phyloP scores from a whole-genome alignment of 2,797 vertebrate genomes.

The Denticeps clupeoides region DNA sequence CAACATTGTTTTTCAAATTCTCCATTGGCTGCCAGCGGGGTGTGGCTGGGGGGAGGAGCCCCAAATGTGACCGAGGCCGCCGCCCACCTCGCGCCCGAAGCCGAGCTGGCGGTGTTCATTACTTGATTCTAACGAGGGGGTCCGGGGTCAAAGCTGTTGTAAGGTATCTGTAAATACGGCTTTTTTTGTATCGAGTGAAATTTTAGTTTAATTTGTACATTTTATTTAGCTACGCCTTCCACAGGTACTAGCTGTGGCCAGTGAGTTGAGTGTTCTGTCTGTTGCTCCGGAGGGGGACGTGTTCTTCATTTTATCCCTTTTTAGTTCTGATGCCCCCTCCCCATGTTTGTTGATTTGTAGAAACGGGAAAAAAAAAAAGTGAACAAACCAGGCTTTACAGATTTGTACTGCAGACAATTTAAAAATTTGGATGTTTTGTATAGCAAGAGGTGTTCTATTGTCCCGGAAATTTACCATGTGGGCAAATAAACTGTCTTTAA shows the following conservation, averaged over 20 bases:
- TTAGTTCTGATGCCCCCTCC: conserved; percentile 53
- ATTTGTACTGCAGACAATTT: conserved; percentile 72
- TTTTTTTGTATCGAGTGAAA: conserved; percentile 59
- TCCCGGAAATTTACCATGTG: conserved; percentile 72
- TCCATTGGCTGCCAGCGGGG: too few relatives aligned
- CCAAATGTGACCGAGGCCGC: too few relatives aligned
- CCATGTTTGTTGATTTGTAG: conserved; percentile 59
- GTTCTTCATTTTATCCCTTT: conserved; percentile 48
- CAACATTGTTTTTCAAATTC: too few relatives aligned
- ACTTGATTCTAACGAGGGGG: conserved; percentile 6
- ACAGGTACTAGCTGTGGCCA: conserved; percentile 39
- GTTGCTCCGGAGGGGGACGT: conserved; percentile 39
- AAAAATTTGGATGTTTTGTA: conserved; percentile 73
- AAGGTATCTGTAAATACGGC: conserved; percentile 70
- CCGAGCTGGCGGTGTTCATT: too few relatives aligned
- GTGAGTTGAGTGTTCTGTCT: conserved; percentile 35
- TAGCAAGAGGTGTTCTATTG: conserved; percentile 69
- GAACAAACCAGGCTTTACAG: conserved; percentile 56
- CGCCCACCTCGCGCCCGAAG: too few relatives aligned
- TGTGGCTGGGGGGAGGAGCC: too few relatives aligned
- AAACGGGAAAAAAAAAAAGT: conserved; percentile 48
- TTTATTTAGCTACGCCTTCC: conserved; percentile 51
- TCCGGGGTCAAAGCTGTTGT: conserved; percentile 43
- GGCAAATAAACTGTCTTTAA: conserved; percentile 66
- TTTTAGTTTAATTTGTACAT: conserved; percentile 58